Evolutionary conservation across 2,113 vertebrate species (phyloP).

Genomic region (Romanogobio albipinnatus): DNA sequence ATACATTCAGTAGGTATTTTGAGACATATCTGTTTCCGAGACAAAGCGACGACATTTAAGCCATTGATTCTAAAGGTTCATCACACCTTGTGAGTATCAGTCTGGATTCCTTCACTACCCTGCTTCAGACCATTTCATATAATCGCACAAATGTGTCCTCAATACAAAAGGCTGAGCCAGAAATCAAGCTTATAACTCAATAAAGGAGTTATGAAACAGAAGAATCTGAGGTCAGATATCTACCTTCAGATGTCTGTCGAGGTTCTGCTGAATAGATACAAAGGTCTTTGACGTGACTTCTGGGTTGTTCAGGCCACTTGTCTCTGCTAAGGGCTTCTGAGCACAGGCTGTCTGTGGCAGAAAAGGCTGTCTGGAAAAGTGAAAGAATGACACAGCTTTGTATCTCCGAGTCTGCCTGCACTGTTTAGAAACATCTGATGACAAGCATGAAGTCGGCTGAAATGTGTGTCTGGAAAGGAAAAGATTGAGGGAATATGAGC

Average conservation of each 20-base stretch:
- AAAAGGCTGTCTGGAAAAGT: constrained; percentile 34
- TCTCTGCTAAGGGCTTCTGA: constrained; percentile 7
- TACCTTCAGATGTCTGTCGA: constrained; percentile 19
- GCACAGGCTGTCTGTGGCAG: constrained; percentile 14
- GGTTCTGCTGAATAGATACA: constrained; percentile 19
- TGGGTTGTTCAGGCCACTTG: constrained; percentile 16
- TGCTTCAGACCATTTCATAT: not conserved
- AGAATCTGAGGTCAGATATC: not conserved
- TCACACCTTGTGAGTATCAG: not conserved
- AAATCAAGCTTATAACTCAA: constrained; percentile 12
- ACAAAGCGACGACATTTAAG: not conserved
- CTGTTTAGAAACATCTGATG: constrained; percentile 21
- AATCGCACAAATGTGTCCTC: not conserved
- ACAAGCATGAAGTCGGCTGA: constrained; percentile 12
- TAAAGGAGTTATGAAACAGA: not conserved
- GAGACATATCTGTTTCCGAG: not conserved
- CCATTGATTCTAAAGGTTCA: not conserved
- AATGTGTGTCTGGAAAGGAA: constrained; percentile 14
- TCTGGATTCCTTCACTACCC: not conserved
- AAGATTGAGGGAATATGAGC: not conserved
- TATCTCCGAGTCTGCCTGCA: constrained; percentile 24
- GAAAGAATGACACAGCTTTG: constrained; percentile 43
- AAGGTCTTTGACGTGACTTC: constrained; percentile 19
- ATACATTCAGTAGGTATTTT: not conserved
- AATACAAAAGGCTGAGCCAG: not conserved